Percentiles rank a stretch among this genome's conserved stretches.
Conservation (phyloP, 2,113 vertebrate species). For the Gobius niger region DNA sequence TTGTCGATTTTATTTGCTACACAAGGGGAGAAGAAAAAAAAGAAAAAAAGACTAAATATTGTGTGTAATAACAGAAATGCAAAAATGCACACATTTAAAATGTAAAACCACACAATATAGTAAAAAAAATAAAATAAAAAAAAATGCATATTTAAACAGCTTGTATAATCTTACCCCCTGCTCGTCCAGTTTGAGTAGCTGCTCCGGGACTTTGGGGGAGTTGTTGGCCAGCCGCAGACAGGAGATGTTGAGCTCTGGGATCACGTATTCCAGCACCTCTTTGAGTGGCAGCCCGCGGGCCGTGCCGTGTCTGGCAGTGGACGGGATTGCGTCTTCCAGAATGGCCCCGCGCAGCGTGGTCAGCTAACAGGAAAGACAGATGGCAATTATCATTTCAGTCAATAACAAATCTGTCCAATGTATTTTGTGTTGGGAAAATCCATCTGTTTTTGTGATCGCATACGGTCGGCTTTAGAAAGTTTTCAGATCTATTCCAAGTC, state of each 20-base stretch:
- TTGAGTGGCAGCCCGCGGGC: conserved; percentile 93
- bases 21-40: too few species aligned
- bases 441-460: neutral
- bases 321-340: conserved; percentile 93
- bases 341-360: conserved; percentile 95
- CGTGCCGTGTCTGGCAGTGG: conserved; percentile 89
- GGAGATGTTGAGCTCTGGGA: conserved; percentile 91
- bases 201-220: conserved; percentile 90
- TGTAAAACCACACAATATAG: too few species aligned
- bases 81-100: too few species aligned
- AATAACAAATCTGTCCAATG: neutral
- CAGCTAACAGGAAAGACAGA: conserved; percentile 76
- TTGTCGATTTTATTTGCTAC: too few species aligned
- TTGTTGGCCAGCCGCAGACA: conserved; percentile 89
- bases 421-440: neutral
- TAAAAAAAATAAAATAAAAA: too few species aligned
- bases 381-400: neutral
- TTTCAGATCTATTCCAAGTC: too few species aligned
- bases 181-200: conserved; percentile 94
- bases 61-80: too few species aligned
- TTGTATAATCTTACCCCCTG: conserved; percentile 86
- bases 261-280: conserved; percentile 93
- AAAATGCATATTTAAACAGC: neutral
- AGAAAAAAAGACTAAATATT: too few species aligned
- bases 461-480: too few species aligned